Conservation (phyloP, 2,888 invertebrate species). For the Platerodrilus igneus region DNA sequence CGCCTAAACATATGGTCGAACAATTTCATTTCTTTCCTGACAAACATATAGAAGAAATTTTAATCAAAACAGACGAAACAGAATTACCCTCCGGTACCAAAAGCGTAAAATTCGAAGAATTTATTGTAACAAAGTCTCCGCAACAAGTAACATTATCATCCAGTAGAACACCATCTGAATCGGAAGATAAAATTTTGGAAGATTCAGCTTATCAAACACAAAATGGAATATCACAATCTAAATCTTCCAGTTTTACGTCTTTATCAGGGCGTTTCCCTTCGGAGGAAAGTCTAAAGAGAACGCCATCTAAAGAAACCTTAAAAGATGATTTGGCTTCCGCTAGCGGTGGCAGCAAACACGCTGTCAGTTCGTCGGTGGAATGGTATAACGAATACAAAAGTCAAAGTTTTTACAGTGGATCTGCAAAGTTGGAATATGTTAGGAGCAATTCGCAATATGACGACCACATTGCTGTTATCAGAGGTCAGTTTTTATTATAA, state of each 20-base stretch:
- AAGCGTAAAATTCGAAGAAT: conserved; percentile 68
- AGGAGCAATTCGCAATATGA: conserved; percentile 81
- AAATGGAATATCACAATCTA: conserved; percentile 46
- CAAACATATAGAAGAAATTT: conserved; percentile 50
- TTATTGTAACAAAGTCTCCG: conserved; percentile 62
- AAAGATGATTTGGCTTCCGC: conserved; percentile 44
- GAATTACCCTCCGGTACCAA: conserved; percentile 60
- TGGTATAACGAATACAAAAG: conserved; percentile 58
- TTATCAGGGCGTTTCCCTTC: conserved; percentile 52
- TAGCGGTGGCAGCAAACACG: conserved; percentile 44
- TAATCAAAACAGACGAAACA: conserved; percentile 57
- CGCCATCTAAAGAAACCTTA: conserved; percentile 41
- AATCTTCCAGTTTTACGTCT: conserved; percentile 53
- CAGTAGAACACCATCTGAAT: conserved; percentile 53
- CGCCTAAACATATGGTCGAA: conserved; percentile 34
- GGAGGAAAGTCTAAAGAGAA: conserved; percentile 52
- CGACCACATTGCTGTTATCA: conserved; percentile 78
- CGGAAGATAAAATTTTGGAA: conserved; percentile 51
- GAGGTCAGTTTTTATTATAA: no score
- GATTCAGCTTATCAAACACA: conserved; percentile 60
- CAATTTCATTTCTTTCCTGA: conserved; percentile 38
- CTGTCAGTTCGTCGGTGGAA: conserved; percentile 47
- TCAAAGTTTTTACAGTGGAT: conserved; percentile 60
- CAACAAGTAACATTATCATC: conserved; percentile 50
- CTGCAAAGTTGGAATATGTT: conserved; percentile 65